A percentile compares a stretch with the other conserved stretches of the same genome.
Conservation (phyloP, 2,113 vertebrate species). For the Numida meleagris region DNA sequence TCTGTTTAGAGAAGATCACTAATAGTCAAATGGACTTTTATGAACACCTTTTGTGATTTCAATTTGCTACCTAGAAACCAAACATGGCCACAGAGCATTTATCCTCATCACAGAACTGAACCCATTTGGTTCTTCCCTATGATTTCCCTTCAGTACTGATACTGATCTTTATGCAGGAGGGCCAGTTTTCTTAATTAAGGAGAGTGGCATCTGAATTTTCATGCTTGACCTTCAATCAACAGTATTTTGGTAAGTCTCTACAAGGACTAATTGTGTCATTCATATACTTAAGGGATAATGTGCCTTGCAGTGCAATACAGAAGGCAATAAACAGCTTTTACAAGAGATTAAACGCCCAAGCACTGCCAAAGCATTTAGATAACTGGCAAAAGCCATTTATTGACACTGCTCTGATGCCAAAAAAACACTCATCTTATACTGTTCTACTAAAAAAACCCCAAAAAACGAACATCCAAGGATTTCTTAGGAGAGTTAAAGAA, state of each 20-base stretch:
- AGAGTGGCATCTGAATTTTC: slow-evolving; percentile 32
- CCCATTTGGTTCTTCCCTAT: neutral
- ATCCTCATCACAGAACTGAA: neutral
- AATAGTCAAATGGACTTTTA: slow-evolving; percentile 53
- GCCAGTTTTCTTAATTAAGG: neutral
- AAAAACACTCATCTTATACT: neutral
- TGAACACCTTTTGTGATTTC: slow-evolving; percentile 38
- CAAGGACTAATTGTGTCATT: slow-evolving; percentile 23
- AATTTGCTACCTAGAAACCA: slow-evolving; percentile 68
- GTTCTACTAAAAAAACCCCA: neutral
- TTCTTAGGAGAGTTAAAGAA: neutral
- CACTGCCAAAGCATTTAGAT: slow-evolving; percentile 48
- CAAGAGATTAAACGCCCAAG: slow-evolving; percentile 63
- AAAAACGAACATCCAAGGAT: neutral
- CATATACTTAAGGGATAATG: slow-evolving; percentile 12
- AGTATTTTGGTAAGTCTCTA: slow-evolving; percentile 34
- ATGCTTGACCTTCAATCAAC: slow-evolving; percentile 37
- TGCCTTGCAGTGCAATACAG: neutral
- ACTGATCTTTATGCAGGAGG: neutral
- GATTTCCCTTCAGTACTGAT: neutral
- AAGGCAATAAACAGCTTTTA: slow-evolving; percentile 67
- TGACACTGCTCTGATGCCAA: neutral
- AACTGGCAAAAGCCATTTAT: slow-evolving; percentile 59
- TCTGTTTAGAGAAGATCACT: slow-evolving; percentile 44
- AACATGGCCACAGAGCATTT: neutral